Conservation (phyloP, 2,888 invertebrate species). For the Dusona sp. region DNA sequence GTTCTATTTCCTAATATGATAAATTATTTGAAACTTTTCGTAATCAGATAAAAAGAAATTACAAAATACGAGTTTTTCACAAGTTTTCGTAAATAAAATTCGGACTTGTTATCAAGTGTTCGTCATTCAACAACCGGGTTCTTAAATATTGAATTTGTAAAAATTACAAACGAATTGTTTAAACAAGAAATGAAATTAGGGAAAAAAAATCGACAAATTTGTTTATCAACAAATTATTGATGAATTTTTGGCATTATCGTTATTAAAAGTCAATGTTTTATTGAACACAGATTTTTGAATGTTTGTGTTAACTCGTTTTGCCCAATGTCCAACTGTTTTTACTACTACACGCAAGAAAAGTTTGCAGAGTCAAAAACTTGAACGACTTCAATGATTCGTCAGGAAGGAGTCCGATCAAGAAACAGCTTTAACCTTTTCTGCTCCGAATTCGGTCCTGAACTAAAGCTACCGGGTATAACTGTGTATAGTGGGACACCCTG, state of each 20-base stretch:
- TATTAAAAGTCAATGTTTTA: not conserved
- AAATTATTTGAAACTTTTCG: no score
- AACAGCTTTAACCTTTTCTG: not conserved
- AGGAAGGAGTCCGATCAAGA: not conserved
- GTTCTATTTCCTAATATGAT: no score
- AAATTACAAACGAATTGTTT: no score
- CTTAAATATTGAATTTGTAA: no score
- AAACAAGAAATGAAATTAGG: not conserved
- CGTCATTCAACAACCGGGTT: no score
- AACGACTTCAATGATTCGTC: not conserved
- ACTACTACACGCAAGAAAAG: no score
- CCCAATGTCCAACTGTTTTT: not conserved
- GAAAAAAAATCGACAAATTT: not conserved
- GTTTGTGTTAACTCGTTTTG: not conserved
- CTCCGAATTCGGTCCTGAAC: not conserved
- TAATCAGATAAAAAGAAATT: no score
- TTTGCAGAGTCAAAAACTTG: no score
- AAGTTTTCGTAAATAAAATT: no score
- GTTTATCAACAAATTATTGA: not conserved
- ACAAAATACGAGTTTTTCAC: no score
- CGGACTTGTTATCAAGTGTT: no score
- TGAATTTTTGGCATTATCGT: not conserved
- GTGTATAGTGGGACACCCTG: not conserved
- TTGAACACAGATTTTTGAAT: not conserved
- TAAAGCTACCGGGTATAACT: not conserved